Percentiles rank a stretch among this genome's conserved stretches.
These are phyloP conservation scores for Drosophila sordidapex DNA, from an alignment of 2,888 invertebrate genomes.

Conservation along the genomic window DNA sequence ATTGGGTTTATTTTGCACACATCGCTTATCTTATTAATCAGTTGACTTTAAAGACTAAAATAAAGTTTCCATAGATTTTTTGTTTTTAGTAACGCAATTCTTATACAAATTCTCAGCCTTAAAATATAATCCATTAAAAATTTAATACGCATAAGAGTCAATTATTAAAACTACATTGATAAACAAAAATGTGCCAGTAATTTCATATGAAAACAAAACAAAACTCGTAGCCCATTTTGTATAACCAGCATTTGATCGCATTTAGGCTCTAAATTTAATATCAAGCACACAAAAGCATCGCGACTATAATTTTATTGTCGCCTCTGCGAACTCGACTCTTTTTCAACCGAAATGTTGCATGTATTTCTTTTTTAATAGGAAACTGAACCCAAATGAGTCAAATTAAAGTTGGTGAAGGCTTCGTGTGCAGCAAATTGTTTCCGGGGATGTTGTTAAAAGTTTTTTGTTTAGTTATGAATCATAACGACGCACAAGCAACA, in stretches of 20 bases:
- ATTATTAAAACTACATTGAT: neutral
- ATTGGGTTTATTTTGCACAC: neutral
- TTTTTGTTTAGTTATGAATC: slow-evolving; percentile 77
- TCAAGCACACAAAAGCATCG: slow-evolving; percentile 16
- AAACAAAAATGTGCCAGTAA: neutral
- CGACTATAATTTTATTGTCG: slow-evolving; percentile 31
- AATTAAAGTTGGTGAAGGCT: slow-evolving; percentile 76
- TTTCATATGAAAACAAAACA: neutral
- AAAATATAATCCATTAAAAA: neutral
- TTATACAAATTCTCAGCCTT: neutral
- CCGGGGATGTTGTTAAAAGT: slow-evolving; percentile 75
- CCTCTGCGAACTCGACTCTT: slow-evolving; percentile 16
- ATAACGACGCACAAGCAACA: slow-evolving; percentile 62
- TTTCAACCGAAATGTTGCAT: slow-evolving; percentile 24
- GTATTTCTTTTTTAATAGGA: slow-evolving; percentile 10
- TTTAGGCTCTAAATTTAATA: slow-evolving; percentile 11
- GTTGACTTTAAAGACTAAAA: neutral
- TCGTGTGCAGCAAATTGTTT: slow-evolving; percentile 79
- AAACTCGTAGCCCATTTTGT: neutral
- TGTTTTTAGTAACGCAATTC: neutral
- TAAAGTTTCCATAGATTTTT: neutral
- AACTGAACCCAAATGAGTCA: slow-evolving; percentile 55
- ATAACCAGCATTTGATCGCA: neutral
- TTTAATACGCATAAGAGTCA: neutral
- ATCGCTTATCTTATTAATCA: neutral